These are phyloP conservation scores for Monochamus alternatus DNA, from an alignment of 2,888 invertebrate genomes.

Conservation along the genomic window DNA sequence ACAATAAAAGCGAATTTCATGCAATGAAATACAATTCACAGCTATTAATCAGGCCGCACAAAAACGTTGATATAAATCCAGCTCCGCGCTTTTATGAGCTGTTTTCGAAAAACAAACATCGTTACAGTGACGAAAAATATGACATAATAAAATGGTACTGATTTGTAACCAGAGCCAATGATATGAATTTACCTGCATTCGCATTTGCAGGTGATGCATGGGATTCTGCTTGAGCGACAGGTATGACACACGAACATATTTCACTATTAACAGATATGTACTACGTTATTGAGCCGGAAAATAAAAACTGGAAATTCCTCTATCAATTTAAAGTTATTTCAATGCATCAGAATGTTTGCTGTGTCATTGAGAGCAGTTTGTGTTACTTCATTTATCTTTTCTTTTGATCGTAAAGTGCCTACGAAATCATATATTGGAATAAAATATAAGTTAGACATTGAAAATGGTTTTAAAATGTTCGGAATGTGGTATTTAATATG, in stretches of 20 bases:
- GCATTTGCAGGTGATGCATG: background rate
- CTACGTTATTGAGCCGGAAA: background rate
- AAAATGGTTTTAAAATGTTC: no score
- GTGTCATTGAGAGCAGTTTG: no score
- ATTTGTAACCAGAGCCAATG: constrained; percentile 27
- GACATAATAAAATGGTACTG: constrained; percentile 21
- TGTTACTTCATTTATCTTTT: no score
- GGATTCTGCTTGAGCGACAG: background rate
- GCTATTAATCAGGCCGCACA: constrained; percentile 30
- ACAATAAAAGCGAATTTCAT: background rate
- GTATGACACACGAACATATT: no score
- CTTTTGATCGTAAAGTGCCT: no score
- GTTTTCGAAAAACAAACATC: constrained; percentile 25
- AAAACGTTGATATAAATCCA: constrained; percentile 21
- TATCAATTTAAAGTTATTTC: no score
- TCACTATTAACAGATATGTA: background rate
- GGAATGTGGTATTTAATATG: no score
- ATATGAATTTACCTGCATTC: constrained; percentile 14
- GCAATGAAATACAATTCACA: constrained; percentile 17
- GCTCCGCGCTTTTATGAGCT: constrained; percentile 14
- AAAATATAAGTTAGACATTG: no score
- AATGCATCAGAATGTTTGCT: no score
- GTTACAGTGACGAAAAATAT: constrained; percentile 18
- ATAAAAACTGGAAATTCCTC: background rate
- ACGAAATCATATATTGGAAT: no score